A percentile compares a stretch with the other conserved stretches of the same genome.
phyloP scores from a whole-genome alignment of 2,797 vertebrate species.

The Pipistrellus pygmaeus region DNA sequence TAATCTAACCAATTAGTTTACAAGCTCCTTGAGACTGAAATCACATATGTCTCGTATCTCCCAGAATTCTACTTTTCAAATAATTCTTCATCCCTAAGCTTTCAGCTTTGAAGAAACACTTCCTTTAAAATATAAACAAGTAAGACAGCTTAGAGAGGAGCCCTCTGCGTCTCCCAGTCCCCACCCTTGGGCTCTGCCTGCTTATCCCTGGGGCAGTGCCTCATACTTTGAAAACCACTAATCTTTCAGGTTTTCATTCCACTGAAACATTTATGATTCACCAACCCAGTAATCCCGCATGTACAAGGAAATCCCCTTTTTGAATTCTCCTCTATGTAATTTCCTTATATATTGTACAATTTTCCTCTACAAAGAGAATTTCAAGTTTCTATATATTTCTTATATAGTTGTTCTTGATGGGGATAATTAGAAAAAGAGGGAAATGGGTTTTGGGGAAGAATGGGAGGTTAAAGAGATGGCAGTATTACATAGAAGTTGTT shows the following conservation, averaged over 20 bases:
- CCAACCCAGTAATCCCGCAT: neutral
- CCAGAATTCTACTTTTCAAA: conserved; percentile 30
- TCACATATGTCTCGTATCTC: neutral
- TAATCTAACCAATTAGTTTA: neutral
- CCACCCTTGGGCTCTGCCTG: neutral
- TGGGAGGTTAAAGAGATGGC: neutral
- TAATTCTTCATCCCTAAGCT: neutral
- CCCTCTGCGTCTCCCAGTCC: neutral
- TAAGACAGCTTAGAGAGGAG: neutral
- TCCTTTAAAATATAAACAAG: neutral
- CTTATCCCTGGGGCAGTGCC: neutral
- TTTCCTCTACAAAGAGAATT: neutral
- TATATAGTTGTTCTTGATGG: neutral
- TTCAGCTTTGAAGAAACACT: conserved; percentile 16
- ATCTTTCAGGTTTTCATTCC: conserved; percentile 24
- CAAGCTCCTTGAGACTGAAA: neutral
- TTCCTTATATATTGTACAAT: conserved; percentile 58
- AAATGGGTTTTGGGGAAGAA: neutral
- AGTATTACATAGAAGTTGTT: neutral
- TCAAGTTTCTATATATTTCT: conserved; percentile 39
- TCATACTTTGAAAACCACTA: neutral
- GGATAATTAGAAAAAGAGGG: neutral
- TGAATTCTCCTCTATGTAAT: neutral
- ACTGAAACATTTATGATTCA: conserved; percentile 58
- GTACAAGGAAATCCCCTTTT: conserved; percentile 48